Conservation (phyloP, 2,888 invertebrate genomes). For the Pyrgus malvae region DNA sequence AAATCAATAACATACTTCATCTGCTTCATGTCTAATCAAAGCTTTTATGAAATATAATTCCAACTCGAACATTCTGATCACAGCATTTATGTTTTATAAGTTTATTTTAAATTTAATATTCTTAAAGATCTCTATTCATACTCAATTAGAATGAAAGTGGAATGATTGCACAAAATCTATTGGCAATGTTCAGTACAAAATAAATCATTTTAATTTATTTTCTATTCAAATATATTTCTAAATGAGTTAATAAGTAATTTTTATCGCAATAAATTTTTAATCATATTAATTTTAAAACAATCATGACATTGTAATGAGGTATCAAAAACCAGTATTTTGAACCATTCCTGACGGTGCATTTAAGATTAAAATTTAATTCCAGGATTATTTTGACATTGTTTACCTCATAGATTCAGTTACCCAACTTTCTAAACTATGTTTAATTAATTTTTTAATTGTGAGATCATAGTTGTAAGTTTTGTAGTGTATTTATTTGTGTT, state of each 20-base stretch:
- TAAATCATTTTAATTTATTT: too few relatives aligned
- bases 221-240: too few relatives aligned
- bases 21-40: too few relatives aligned
- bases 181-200: neutral
- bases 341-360: constrained; percentile 21
- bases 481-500: constrained; percentile 67
- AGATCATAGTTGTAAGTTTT: constrained; percentile 41
- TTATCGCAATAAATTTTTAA: constrained; percentile 1
- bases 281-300: neutral
- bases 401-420: constrained; percentile 10
- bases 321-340: constrained; percentile 15
- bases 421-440: constrained; percentile 11
- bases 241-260: neutral
- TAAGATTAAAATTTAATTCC: too few relatives aligned
- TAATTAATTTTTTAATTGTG: constrained; percentile 29
- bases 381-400: neutral
- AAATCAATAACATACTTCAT: neutral
- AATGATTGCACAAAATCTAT: neutral
- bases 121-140: constrained; percentile 2
- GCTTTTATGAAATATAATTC: constrained; percentile 12
- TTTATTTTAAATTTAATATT: neutral
- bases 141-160: neutral
- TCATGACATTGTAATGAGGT: constrained; percentile 7
- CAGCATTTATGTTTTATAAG: neutral
- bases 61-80: constrained; percentile 9